Conservation (phyloP, 2,113 vertebrate species). For the Hydrolagus affinis region DNA sequence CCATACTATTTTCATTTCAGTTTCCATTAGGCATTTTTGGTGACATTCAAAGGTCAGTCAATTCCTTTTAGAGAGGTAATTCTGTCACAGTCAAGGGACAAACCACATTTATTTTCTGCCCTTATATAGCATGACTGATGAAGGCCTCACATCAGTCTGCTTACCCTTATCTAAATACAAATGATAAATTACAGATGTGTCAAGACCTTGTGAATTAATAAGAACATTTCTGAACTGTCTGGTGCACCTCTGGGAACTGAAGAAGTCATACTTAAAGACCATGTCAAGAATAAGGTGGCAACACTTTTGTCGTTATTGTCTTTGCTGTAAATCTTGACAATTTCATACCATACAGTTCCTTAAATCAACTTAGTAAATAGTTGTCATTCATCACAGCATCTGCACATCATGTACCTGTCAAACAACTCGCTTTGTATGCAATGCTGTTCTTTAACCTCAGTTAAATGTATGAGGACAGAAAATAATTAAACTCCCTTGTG, state of each 20-base stretch:
- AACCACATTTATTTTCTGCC: conserved; percentile 38
- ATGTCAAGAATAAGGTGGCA: conserved; percentile 15
- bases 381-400: conserved; percentile 36
- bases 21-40: neutral
- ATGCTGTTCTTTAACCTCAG: conserved; percentile 26
- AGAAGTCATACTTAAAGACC: conserved; percentile 37
- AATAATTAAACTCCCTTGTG: neutral
- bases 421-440: conserved; percentile 38
- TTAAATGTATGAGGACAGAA: conserved; percentile 7
- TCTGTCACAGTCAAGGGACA: neutral
- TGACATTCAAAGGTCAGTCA: conserved; percentile 26
- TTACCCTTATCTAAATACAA: conserved; percentile 44
- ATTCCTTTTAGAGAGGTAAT: conserved; percentile 5
- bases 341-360: conserved; percentile 37
- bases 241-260: conserved; percentile 41
- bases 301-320: conserved; percentile 35
- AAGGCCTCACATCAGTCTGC: conserved; percentile 42
- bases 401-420: conserved; percentile 34
- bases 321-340: conserved; percentile 36
- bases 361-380: conserved; percentile 35
- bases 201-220: conserved; percentile 46
- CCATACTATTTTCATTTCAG: neutral
- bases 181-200: conserved; percentile 45
- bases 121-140: conserved; percentile 35
- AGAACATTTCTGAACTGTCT: conserved; percentile 39